Conservation (phyloP, 2,113 vertebrate species). For the Pollachius pollachius region DNA sequence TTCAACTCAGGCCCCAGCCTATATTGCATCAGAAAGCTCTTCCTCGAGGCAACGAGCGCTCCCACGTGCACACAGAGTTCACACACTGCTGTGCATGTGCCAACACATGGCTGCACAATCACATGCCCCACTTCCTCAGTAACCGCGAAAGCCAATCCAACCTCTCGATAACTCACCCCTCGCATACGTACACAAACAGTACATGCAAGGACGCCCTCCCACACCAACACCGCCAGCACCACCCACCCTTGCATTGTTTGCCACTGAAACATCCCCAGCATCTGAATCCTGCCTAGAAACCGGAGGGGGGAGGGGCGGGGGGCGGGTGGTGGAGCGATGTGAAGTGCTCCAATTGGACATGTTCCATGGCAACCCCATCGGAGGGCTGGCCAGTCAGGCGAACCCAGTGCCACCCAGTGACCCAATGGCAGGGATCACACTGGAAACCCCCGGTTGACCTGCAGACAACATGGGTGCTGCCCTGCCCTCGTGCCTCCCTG, state of each 20-base stretch:
- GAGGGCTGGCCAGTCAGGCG: constrained; percentile 55
- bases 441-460: constrained; percentile 43
- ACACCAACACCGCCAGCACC: constrained; percentile 8
- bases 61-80: constrained; percentile 25
- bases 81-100: constrained; percentile 40
- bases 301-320: not conserved
- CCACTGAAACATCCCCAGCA: constrained; percentile 50
- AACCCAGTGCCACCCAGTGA: constrained; percentile 50
- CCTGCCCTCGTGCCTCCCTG: constrained; percentile 16
- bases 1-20: constrained; percentile 50
- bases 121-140: constrained; percentile 73
- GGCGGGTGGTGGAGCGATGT: constrained; percentile 29
- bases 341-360: constrained; percentile 53
- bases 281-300: constrained; percentile 69
- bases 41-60: constrained; percentile 8
- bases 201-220: constrained; percentile 3
- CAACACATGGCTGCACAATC: constrained; percentile 72
- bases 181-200: constrained; percentile 14
- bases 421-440: constrained; percentile 59
- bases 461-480: constrained; percentile 45
- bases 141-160: constrained; percentile 54
- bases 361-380: constrained; percentile 62
- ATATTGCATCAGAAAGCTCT: constrained; percentile 62
- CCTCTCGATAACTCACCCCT: constrained; percentile 47
- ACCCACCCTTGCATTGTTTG: constrained; percentile 12